Evolutionary conservation across 2,888 invertebrate genomes (phyloP), one percentile per base, ranked within the genome.

Genomic region (Leptinotarsa tumamoca): DNA sequence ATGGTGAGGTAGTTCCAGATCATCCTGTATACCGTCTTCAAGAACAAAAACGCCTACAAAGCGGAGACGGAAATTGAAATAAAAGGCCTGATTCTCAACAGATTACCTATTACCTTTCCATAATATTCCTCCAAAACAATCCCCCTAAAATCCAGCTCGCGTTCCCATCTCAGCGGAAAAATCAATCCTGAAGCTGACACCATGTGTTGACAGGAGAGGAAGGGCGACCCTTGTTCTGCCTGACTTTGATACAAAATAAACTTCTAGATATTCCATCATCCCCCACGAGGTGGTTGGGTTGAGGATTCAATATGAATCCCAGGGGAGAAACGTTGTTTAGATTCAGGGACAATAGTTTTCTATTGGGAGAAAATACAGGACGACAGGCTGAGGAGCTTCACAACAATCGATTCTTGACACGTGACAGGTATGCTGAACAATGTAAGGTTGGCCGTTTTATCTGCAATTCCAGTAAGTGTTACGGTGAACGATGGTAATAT

Each of bases 181-280:
- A 54, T 58, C 58, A 58, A 21, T 58, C 58, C 58, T 15, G 21
- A 58, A 21, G 23, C 58, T 23, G 58, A 58, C 58, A 23, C 58
- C 58, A 23, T 15, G 58, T 58, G 58, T 58, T 58, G 58, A 58
- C 58, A 23, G 58, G 58, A 23, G 21, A 14, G 18, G 15, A 15
- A 21, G 23, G 15, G 58, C 27, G 58, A 58, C 58, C 58, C 58
- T 58, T 58, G 58, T 58, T 58, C 23, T 58, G 23, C 23, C 15
- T 23, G 58, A 58, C 58, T 23, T 58, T 58, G 58, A 58, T 58
- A 58, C 58, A 58, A 58, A 58, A 58, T 58, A 58, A 58, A 58
- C 58, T 58, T 18, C 54, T 13, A 14, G 23, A 23, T 58, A 58
- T 58, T 15, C 23, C 23, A 58, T 58, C 58, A 23, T 23, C 58